Percentiles rank a stretch among this genome's conserved stretches.
phyloP scores from a whole-genome alignment of 1,140 invertebrate genomes.

The Aphidius ervi region DNA sequence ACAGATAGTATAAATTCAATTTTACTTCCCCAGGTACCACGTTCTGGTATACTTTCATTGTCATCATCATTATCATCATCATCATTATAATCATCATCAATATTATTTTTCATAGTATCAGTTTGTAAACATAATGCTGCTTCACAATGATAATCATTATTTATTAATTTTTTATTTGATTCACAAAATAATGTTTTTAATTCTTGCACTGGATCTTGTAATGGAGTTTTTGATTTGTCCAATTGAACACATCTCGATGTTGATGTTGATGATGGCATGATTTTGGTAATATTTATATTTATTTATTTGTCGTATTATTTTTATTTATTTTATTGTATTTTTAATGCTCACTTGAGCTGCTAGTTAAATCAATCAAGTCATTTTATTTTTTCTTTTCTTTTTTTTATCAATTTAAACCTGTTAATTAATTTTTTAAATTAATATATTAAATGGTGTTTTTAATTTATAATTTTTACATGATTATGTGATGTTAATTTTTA shows the following conservation, averaged over 20 bases:
- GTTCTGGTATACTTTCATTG: conserved; percentile 21
- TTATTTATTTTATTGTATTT: no score
- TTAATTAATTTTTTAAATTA: no score
- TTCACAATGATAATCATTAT: conserved; percentile 33
- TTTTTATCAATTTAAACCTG: neutral
- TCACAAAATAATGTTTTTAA: conserved; percentile 28
- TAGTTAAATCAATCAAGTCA: conserved; percentile 17
- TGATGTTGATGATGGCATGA: conserved; percentile 28
- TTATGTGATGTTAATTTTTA: no score
- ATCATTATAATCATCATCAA: neutral
- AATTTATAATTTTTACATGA: no score
- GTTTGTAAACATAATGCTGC: conserved; percentile 34
- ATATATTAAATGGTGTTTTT: no score
- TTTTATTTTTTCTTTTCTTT: conserved; percentile 21
- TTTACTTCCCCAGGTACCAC: conserved; percentile 29
- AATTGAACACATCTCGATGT: conserved; percentile 27
- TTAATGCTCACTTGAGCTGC: no score
- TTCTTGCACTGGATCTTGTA: conserved; percentile 29
- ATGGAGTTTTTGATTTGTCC: conserved; percentile 43
- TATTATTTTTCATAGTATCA: conserved; percentile 12
- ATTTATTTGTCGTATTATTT: no score
- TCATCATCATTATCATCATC: conserved; percentile 19
- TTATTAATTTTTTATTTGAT: conserved; percentile 20
- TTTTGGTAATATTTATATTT: conserved; percentile 1
- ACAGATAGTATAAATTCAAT: conserved; percentile 45